Evolutionary conservation across 1,140 invertebrate genomes (phyloP).

Genomic region (Bombyx mori): ASM3026992v2 NC_085131.1:12774501-12775000

Average conservation of each 20-base stretch:
- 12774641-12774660: too few species aligned
- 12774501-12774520: too few species aligned
- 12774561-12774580: too few species aligned
- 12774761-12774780: background rate
- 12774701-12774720: background rate
- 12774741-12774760: background rate
- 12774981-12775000: too few species aligned
- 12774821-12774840: slow-evolving; percentile 45
- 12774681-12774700: background rate
- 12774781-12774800: slow-evolving; percentile 4
- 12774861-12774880: slow-evolving; percentile 26
- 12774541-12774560: too few species aligned
- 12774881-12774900: slow-evolving; percentile 26
- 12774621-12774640: too few species aligned
- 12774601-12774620: too few species aligned
- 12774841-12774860: slow-evolving; percentile 14
- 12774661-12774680: background rate
- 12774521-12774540: too few species aligned
- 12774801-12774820: slow-evolving; percentile 10
- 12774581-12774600: too few species aligned
- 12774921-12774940: too few species aligned
- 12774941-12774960: too few species aligned
- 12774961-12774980: too few species aligned
- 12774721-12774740: background rate
- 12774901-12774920: background rate